Evolutionary conservation across 2,797 vertebrate species (phyloP).

Genomic region (Urocyon cinereoargenteus): DNA sequence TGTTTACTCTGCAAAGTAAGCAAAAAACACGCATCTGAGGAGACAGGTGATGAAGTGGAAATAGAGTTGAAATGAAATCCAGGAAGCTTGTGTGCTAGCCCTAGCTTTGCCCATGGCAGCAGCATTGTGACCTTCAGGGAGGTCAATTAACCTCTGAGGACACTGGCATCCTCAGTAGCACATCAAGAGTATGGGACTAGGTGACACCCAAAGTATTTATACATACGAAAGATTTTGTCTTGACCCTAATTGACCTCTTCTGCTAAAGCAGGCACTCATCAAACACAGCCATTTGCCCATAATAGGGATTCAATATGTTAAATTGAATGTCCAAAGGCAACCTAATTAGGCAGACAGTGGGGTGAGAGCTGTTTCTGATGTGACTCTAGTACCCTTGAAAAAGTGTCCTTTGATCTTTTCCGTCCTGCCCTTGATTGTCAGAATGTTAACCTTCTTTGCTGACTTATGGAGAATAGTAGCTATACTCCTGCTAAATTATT

Average conservation of each 20-base stretch:
- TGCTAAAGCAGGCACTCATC: constrained; percentile 30
- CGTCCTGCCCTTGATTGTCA: not conserved
- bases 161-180: not conserved
- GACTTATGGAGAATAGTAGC: not conserved
- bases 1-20: constrained; percentile 39
- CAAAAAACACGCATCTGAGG: constrained; percentile 5
- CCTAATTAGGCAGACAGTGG: constrained; percentile 44
- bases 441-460: not conserved
- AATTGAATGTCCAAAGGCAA: constrained; percentile 29
- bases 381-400: constrained; percentile 41
- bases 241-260: constrained; percentile 19
- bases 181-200: not conserved
- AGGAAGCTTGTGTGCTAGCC: not conserved
- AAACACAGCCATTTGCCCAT: not conserved
- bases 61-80: not conserved
- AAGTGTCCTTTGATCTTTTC: not conserved
- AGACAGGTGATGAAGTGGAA: not conserved
- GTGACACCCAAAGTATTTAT: not conserved
- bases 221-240: not conserved
- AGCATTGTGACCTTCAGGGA: not conserved
- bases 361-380: constrained; percentile 56
- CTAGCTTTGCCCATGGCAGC: not conserved
- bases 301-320: constrained; percentile 59
- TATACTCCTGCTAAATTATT: not conserved
- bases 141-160: not conserved